Evolutionary conservation across 2,888 invertebrate genomes (phyloP), one percentile per base, ranked within the genome.

Genomic region (Oxyscelio sp.): DNA sequence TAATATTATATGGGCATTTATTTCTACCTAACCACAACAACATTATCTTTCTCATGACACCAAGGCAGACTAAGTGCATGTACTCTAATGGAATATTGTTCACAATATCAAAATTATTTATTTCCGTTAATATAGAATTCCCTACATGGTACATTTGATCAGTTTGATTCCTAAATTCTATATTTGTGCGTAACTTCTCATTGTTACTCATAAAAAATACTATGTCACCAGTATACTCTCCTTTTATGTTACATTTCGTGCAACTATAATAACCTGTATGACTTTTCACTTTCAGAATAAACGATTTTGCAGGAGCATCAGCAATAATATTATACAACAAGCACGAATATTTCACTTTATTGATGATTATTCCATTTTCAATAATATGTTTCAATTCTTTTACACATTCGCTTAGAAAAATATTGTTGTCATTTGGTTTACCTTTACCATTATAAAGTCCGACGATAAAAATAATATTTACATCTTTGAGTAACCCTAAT

Each of bases 231-330:
- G 63, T 38, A 50, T 71, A 85, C 24, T 65, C 70, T 17, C 87
- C 89, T 48, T 86, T 77, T 80, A 56, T 89, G n/a, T n/a, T n/a
- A n/a, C n/a, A n/a, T n/a, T n/a, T n/a, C n/a, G n/a, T n/a, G n/a
- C n/a, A n/a, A n/a, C n/a, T n/a, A n/a, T n/a, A n/a, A n/a, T n/a
- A n/a, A n/a, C n/a, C n/a, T n/a, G n/a, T n/a, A n/a, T n/a, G 88
- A 34, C 74, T 75, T 78, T 87, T 88, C 0, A 86, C 80, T 65
- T 83, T 83, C 11, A 79, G 43, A 21, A 87, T 74, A 56, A 38
- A 85, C 19, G 85, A 38, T 56, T 68, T 87, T 6, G 87, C 88
- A 0, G 88, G 88, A 19, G 86, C 87, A 83, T 87, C 89, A 75
- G 83, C 82, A 78, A 88, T 85, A 19, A 73, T 61, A 34, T 21